Base-by-base conservation (phyloP, 2,888 invertebrate genomes). In the Lepidochitona cinerea region DNA sequence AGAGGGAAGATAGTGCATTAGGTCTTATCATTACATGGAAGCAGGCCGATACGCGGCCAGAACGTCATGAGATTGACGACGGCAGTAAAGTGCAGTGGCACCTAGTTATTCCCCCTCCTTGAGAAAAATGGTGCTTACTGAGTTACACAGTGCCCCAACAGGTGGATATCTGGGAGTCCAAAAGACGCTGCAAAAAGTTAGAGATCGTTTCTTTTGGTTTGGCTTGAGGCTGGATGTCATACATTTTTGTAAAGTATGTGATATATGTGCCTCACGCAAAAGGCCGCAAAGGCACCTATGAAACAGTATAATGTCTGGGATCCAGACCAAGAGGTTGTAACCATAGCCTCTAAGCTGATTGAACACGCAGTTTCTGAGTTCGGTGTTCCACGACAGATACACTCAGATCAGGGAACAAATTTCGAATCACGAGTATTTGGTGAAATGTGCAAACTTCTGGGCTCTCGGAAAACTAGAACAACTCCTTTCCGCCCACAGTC, bases 371-470 rank as follows among this genome's bases (percentile, higher is more conserved):
- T 78, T 9, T 73, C 73, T 29, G 35, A 12, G 3, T 78, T 75
- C 68, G 78, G 81, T 29, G 71, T 75, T 37, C 77, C 78, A 12
- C 64, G 70, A 35, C 29, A 71, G 12, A 36, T 77, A n/a, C 77
- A 80, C n/a, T 71, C 75, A 0, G 80, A 79, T 52, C 73, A 76
- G 68, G 77, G 75, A 6, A 68, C 41, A 67, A 68, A 68, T 36
- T 78, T 77, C 70, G 72, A 80, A 26, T 80, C 80, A 26, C 23
- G 64, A 18, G 35, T 80, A 59, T 75, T 80, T 36, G n/a, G 36
- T 23, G 78, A 79, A 65, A 70, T 76, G 37, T 79, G 79, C 33
- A 69, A 49, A 29, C 37, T 80, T 26, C 33, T 81, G 32, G 75
- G 74, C 0, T 74, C 78, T 53, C 71, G 72, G 18, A 78, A 81